phyloP scores from a whole-genome alignment of 2,113 vertebrate genomes.

The Eubucco bourcierii region DNA sequence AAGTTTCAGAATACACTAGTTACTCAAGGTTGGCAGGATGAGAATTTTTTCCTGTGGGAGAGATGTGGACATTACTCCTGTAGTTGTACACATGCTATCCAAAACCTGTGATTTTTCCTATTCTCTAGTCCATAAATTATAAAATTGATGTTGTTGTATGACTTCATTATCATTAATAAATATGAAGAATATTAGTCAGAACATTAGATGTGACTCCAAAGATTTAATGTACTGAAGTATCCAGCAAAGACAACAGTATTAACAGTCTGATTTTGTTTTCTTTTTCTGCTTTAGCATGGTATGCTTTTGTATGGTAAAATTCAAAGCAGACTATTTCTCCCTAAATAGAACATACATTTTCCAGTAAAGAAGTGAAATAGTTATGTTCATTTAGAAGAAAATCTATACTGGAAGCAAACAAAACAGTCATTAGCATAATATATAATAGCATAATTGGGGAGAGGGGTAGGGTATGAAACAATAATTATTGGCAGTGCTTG shows the following conservation, averaged over 20 bases:
- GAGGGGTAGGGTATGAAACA: not conserved
- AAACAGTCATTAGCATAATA: not conserved
- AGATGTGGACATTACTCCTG: not conserved
- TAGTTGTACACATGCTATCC: accelerated
- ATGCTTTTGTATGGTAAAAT: not conserved
- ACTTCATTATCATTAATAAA: not conserved
- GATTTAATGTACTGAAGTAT: not conserved
- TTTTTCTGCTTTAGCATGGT: not conserved
- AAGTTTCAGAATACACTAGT: accelerated
- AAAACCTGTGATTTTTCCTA: not conserved
- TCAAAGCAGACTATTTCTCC: not conserved
- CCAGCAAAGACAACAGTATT: not conserved
- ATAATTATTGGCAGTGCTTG: not conserved
- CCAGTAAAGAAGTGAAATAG: not conserved
- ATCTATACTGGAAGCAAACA: not conserved
- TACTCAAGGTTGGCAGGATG: not conserved
- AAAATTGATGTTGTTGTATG: not conserved
- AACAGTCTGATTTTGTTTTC: not conserved
- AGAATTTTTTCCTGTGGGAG: not conserved
- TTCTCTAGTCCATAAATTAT: not conserved
- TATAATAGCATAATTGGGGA: not conserved
- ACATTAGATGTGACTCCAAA: not conserved
- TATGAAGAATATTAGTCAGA: not conserved
- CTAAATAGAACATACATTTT: not conserved
- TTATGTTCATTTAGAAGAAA: not conserved